Evolutionary conservation across 2,113 vertebrate species (phyloP).

Genomic region (Atrichornis clamosus): DNA sequence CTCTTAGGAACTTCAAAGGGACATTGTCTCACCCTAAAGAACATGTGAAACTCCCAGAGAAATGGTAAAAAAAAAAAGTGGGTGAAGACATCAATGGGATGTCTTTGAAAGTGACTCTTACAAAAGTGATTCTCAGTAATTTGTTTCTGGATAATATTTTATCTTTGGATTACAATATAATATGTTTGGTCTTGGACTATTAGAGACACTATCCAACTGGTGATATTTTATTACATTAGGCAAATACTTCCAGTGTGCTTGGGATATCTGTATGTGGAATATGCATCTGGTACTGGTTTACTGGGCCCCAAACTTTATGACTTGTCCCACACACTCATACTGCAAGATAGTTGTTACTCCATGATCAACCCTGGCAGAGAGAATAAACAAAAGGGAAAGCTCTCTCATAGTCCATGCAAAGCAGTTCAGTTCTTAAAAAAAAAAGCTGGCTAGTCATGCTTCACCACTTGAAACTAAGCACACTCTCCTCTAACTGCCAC

Average conservation of each 20-base stretch:
- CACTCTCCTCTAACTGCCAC: accelerated
- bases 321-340: background rate
- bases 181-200: background rate
- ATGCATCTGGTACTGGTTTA: background rate
- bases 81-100: background rate
- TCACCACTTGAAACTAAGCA: background rate
- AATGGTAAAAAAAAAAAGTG: background rate
- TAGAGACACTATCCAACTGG: background rate
- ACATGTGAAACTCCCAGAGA: background rate
- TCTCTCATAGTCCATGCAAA: background rate
- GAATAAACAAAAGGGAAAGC: background rate
- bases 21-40: background rate
- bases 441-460: background rate
- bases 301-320: background rate
- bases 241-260: background rate
- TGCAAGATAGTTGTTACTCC: background rate
- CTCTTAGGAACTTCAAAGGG: background rate
- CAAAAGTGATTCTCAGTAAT: background rate
- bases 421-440: background rate
- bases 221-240: background rate
- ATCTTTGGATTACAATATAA: background rate
- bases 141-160: background rate
- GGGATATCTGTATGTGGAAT: background rate
- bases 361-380: background rate
- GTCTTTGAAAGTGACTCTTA: too few species aligned